Conservation (phyloP, 2,113 vertebrate genomes). For the Eulemur macaco region DNA sequence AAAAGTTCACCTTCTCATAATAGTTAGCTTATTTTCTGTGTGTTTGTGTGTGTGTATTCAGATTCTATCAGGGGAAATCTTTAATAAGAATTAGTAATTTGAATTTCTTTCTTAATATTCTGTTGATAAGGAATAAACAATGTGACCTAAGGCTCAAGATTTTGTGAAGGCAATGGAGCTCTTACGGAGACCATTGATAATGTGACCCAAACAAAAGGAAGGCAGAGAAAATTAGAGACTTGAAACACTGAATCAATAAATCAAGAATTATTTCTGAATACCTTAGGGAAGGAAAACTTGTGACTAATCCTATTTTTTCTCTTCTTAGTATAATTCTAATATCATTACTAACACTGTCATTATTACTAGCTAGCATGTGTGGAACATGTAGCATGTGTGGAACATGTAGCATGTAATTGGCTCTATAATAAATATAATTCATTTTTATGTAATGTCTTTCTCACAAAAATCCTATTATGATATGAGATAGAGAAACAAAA, state of each 20-base stretch:
- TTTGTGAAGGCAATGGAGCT: neutral
- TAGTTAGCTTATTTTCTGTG: neutral
- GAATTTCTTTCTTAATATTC: neutral
- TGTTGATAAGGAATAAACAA: neutral
- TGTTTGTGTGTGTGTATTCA: neutral
- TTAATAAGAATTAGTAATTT: neutral
- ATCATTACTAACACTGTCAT: neutral
- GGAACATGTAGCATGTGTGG: neutral
- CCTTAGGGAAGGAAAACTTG: neutral
- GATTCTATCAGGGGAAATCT: neutral
- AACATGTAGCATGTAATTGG: neutral
- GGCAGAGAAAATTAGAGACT: neutral
- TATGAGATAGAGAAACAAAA: neutral
- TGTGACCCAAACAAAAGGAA: neutral
- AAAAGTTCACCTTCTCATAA: neutral
- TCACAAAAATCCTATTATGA: neutral
- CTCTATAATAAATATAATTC: neutral
- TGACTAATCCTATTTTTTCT: neutral
- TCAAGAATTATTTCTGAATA: neutral
- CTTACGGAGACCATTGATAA: accelerated
- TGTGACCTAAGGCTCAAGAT: neutral
- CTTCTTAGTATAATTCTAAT: neutral
- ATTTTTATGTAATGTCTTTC: neutral
- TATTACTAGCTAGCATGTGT: neutral
- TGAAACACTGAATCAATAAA: neutral